A percentile compares a stretch with the other conserved stretches of the same genome.
Conservation (phyloP, 2,797 vertebrate genomes). For the Molossus alvarezi region DNA sequence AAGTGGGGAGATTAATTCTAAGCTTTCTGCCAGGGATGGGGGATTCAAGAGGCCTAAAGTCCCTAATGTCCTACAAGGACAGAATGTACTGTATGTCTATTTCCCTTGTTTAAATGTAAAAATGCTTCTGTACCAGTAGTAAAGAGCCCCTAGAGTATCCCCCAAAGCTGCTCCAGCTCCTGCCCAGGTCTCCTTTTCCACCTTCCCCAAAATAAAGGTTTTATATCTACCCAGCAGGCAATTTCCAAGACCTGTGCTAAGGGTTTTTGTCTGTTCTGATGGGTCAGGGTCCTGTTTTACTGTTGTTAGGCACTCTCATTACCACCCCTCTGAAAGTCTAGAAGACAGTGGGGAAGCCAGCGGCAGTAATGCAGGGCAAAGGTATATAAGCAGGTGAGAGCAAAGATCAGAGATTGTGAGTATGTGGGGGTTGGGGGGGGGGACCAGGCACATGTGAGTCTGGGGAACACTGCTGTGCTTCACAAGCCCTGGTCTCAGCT, state of each 20-base stretch:
- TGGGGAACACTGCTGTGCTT: background rate
- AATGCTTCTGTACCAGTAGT: background rate
- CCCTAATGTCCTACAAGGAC: background rate
- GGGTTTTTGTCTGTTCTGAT: background rate
- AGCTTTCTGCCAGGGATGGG: background rate
- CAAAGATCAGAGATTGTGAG: slow-evolving; percentile 68
- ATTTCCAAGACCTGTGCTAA: background rate
- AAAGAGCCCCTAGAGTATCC: background rate
- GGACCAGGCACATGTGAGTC: background rate
- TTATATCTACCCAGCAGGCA: background rate
- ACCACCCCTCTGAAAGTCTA: slow-evolving; percentile 48
- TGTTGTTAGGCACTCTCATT: slow-evolving; percentile 29
- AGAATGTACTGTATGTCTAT: background rate
- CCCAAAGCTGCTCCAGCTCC: background rate
- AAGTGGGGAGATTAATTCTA: background rate
- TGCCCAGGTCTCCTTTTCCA: background rate
- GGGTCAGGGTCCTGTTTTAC: background rate
- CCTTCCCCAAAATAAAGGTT: background rate
- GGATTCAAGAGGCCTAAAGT: background rate
- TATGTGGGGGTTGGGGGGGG: too few species aligned
- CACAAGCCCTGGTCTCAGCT: slow-evolving; percentile 52
- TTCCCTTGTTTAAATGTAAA: background rate
- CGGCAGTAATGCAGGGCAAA: background rate
- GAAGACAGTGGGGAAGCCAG: slow-evolving; percentile 39
- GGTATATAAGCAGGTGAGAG: slow-evolving; percentile 66